Conservation (phyloP, 2,888 invertebrate species). For the Acleris cristana region DNA sequence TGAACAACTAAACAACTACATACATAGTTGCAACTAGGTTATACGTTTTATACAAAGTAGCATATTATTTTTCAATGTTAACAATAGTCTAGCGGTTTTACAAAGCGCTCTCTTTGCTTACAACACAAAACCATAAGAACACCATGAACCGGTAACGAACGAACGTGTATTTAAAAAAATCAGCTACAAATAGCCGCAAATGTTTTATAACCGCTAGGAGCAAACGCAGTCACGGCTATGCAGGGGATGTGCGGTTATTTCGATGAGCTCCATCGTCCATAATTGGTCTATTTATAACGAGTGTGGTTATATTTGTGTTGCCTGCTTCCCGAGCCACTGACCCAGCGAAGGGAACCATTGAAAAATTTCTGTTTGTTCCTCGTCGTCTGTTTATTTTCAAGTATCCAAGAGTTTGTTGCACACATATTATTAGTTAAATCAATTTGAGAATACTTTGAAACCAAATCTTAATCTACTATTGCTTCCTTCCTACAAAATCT, state of each 20-base stretch:
- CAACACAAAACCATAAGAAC: constrained; percentile 21
- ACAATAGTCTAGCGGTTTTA: constrained; percentile 5
- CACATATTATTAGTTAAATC: too few species aligned
- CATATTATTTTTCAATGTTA: constrained; percentile 3
- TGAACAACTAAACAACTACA: background rate
- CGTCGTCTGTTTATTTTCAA: constrained; percentile 14
- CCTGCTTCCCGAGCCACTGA: constrained; percentile 63
- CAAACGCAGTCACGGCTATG: constrained; percentile 43
- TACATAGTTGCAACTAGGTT: background rate
- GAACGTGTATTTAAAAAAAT: constrained; percentile 19
- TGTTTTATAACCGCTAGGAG: constrained; percentile 37
- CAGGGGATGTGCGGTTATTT: constrained; percentile 58
- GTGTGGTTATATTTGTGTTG: constrained; percentile 43
- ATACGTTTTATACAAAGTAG: background rate
- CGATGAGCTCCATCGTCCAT: constrained; percentile 49
- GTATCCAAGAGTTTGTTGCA: background rate
- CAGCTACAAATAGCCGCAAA: constrained; percentile 29
- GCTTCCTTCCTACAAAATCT: background rate
- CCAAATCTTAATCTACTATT: too few species aligned
- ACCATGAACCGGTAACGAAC: constrained; percentile 28
- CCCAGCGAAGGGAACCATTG: constrained; percentile 58
- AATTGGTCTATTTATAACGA: constrained; percentile 58
- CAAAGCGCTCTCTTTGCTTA: constrained; percentile 13
- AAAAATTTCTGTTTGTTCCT: constrained; percentile 3
- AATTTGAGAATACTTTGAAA: too few species aligned